phyloP scores from a whole-genome alignment of 2,113 vertebrate species.

The Triplophysa tibetana region DNA sequence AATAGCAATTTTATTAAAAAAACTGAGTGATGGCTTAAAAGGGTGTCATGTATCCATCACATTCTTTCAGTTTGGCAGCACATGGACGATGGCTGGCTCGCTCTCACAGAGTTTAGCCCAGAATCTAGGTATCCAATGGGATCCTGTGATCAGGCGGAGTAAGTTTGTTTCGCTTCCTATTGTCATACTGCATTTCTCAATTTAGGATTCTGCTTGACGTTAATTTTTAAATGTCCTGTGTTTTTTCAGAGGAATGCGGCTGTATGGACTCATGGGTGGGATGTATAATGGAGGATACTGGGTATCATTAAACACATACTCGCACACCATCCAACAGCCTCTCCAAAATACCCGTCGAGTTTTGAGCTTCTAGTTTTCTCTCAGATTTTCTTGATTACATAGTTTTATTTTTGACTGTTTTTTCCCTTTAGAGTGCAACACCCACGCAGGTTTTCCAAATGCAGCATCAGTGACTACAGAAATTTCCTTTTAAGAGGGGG shows the following conservation, averaged over 20 bases:
- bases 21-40: background rate
- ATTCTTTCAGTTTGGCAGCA: slow-evolving; percentile 84
- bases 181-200: slow-evolving; percentile 5
- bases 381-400: background rate
- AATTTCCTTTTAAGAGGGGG: slow-evolving; percentile 92
- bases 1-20: background rate
- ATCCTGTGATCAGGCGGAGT: slow-evolving; percentile 91
- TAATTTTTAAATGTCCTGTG: slow-evolving; percentile 31
- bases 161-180: slow-evolving; percentile 33
- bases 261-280: slow-evolving; percentile 58
- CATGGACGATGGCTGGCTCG: slow-evolving; percentile 85
- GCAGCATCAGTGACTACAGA: slow-evolving; percentile 93
- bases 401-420: slow-evolving; percentile 36
- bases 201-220: background rate
- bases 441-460: slow-evolving; percentile 92
- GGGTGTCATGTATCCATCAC: background rate
- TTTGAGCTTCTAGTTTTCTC: background rate
- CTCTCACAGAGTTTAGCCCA: slow-evolving; percentile 94
- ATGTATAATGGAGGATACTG: slow-evolving; percentile 59
- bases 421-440: slow-evolving; percentile 82
- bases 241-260: slow-evolving; percentile 54
- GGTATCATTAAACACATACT: slow-evolving; percentile 29
- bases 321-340: background rate
- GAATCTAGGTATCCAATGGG: slow-evolving; percentile 98
- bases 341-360: background rate